These are phyloP conservation scores for Anas platyrhynchos DNA, from an alignment of 2,113 vertebrate species.

Conservation along the genomic window DNA sequence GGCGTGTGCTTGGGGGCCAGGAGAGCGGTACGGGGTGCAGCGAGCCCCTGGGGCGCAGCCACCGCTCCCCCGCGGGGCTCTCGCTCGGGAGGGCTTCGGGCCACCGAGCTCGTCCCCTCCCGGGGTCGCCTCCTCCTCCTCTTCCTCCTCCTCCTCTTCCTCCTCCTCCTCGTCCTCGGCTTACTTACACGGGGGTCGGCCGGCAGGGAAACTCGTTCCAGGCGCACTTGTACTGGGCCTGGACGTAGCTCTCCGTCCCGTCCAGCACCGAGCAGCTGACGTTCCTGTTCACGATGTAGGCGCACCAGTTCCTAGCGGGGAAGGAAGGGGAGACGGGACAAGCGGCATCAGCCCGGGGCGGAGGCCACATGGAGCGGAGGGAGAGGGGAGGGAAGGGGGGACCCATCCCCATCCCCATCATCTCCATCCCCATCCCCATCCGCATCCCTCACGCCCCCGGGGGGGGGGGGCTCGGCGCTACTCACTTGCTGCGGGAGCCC, in stretches of 20 bases:
- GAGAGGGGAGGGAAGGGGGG: not conserved
- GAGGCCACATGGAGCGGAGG: not conserved
- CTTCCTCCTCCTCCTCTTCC: not conserved
- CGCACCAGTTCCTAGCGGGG: conserved; percentile 91
- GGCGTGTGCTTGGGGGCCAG: not conserved
- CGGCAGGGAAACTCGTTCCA: conserved; percentile 86
- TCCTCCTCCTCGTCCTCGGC: not conserved
- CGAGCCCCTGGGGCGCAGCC: not conserved
- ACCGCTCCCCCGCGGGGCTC: not conserved
- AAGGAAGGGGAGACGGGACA: not conserved
- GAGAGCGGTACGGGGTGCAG: not conserved
- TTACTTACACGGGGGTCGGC: conserved; percentile 78
- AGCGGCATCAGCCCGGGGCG: not conserved
- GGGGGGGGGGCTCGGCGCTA: not conserved
- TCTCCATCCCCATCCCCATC: not conserved
- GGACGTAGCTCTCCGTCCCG: conserved; percentile 85
- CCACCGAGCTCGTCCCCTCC: not conserved
- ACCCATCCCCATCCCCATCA: not conserved
- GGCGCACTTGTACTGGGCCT: conserved; percentile 86
- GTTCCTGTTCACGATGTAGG: conserved; percentile 92
- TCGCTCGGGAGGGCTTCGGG: not conserved
- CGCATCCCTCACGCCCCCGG: not conserved
- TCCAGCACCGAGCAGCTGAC: conserved; percentile 91
- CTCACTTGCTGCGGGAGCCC: conserved; percentile 79
- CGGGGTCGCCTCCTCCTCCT: not conserved